Evolutionary conservation across 2,113 vertebrate genomes (phyloP).

Genomic region (Neofelis nebulosa): DNA sequence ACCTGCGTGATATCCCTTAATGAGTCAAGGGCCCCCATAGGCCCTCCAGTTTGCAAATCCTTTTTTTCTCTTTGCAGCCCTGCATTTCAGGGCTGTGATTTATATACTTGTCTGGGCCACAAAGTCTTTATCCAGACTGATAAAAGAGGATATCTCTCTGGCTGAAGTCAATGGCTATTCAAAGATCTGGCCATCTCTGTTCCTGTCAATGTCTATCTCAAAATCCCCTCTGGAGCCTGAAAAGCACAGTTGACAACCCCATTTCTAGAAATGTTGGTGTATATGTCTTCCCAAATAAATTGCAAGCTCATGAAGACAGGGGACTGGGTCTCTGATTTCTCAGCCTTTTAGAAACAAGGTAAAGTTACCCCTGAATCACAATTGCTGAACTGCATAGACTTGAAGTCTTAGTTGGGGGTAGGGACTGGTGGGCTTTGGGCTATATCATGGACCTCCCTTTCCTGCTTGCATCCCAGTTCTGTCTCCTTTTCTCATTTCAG

Average conservation of each 20-base stretch:
- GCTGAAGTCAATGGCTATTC: background rate
- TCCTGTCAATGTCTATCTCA: background rate
- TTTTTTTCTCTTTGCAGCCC: background rate
- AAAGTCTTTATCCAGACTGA: background rate
- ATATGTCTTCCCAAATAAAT: background rate
- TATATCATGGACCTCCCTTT: background rate
- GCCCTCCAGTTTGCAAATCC: background rate
- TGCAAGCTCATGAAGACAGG: background rate
- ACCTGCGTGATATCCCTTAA: background rate
- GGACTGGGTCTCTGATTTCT: background rate
- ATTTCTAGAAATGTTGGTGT: background rate
- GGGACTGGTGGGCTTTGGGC: background rate
- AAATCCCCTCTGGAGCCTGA: background rate
- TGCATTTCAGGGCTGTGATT: background rate
- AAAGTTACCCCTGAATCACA: background rate
- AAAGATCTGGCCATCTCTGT: background rate
- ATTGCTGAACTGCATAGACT: background rate
- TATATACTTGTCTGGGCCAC: background rate
- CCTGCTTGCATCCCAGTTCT: background rate
- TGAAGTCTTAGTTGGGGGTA: background rate
- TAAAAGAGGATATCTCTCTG: background rate
- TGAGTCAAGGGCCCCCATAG: background rate
- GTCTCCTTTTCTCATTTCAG: slow-evolving; percentile 18
- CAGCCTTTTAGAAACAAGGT: background rate
- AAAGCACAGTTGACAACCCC: background rate